A percentile compares a stretch with the other conserved stretches of the same genome.
Evolutionary conservation across 2,797 vertebrate species (phyloP).

Genomic region (Nyctibius grandis): DNA sequence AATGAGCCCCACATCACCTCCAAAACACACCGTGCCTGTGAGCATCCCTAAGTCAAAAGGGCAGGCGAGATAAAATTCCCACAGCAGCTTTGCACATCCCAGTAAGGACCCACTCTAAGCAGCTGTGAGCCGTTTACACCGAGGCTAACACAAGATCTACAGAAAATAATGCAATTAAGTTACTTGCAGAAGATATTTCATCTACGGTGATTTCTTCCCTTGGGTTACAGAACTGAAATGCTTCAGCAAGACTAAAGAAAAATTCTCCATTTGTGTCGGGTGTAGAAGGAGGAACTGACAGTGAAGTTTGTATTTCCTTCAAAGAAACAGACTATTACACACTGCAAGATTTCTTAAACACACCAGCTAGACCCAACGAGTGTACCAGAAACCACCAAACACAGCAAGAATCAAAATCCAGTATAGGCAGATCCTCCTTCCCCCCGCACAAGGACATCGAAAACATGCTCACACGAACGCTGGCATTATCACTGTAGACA

Average conservation of each 20-base stretch:
- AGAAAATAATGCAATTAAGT: not conserved
- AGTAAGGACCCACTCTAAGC: not conserved
- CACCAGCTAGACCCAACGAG: not conserved
- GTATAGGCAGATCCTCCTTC: not conserved
- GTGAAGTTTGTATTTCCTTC: not conserved
- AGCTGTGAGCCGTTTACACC: not conserved
- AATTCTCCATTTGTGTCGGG: not conserved
- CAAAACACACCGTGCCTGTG: not conserved
- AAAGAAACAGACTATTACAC: accelerated
- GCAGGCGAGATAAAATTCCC: not conserved
- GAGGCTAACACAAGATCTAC: not conserved
- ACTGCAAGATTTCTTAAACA: not conserved
- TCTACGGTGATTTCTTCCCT: no score
- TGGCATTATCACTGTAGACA: not conserved
- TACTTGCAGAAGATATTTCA: not conserved
- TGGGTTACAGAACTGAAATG: not conserved
- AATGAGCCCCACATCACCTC: not conserved
- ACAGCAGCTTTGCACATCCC: not conserved
- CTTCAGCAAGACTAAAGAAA: not conserved
- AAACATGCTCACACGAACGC: accelerated
- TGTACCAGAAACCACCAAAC: not conserved
- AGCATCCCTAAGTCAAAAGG: not conserved
- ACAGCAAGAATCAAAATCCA: not conserved
- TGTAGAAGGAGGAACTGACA: not conserved
- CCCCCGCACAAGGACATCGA: not conserved